A percentile compares a stretch with the other conserved stretches of the same genome.
Conservation (phyloP, 2,797 vertebrate species). For the Geotrypetes seraphini region DNA sequence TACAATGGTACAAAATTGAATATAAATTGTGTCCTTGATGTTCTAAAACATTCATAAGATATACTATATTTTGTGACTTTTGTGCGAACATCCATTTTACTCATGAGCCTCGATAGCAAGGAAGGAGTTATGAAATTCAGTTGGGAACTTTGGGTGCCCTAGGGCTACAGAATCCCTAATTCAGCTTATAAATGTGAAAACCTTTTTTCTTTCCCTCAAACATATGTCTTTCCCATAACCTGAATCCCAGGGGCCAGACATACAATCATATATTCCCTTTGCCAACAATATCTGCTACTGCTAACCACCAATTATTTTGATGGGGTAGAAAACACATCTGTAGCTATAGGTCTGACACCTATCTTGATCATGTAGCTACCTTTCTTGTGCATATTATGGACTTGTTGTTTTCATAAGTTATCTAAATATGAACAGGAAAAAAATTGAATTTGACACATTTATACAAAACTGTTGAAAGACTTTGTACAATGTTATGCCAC, state of each 20-base stretch:
- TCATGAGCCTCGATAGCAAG: too few relatives aligned
- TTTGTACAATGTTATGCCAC: too few relatives aligned
- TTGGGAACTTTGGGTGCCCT: neutral
- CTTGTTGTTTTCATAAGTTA: too few relatives aligned
- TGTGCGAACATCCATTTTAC: rapidly evolving
- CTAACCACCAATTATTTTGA: neutral
- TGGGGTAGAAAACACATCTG: too few relatives aligned
- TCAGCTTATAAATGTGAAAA: neutral
- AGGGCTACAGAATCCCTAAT: rapidly evolving
- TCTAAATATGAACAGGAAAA: too few relatives aligned
- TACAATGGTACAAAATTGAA: neutral
- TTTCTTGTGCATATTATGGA: too few relatives aligned
- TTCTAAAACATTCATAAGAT: neutral
- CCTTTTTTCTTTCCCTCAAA: neutral
- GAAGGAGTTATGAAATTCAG: neutral
- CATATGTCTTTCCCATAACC: neutral
- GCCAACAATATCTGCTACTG: neutral
- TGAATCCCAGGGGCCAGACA: neutral
- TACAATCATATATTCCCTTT: neutral
- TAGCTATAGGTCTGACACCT: too few relatives aligned
- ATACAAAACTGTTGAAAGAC: too few relatives aligned
- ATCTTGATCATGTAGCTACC: too few relatives aligned
- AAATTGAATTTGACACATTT: too few relatives aligned
- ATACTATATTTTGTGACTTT: neutral
- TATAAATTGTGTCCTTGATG: neutral